Percentiles rank a stretch among this genome's conserved stretches.
These are phyloP conservation scores for Epizoanthus illoricatus DNA, from an alignment of 92 coral and sea anemone genomes.

Conservation along the genomic window DNA sequence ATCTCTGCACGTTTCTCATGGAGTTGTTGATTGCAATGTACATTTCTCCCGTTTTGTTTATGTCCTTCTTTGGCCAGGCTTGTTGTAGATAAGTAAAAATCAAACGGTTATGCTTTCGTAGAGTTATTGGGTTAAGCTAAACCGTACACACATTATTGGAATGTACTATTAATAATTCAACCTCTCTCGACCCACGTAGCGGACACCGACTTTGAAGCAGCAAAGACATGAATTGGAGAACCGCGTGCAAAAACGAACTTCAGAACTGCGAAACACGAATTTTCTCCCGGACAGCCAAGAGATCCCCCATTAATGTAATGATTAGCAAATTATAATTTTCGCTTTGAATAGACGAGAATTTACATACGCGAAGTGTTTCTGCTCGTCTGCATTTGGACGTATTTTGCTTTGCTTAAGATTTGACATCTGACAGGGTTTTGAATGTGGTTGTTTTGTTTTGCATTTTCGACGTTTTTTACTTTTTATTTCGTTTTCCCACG, in stretches of 20 bases:
- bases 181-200: slow-evolving; percentile 24
- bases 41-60: slow-evolving; percentile 19
- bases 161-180: slow-evolving; percentile 42
- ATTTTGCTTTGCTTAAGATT: not conserved
- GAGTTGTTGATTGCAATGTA: slow-evolving; percentile 8
- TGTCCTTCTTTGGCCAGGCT: slow-evolving; percentile 10
- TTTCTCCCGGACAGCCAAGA: slow-evolving; percentile 33
- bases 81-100: slow-evolving; percentile 7
- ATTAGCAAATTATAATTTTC: slow-evolving; percentile 41
- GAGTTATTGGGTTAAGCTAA: slow-evolving; percentile 1
- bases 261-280: slow-evolving; percentile 21
- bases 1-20: not conserved
- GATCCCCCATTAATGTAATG: slow-evolving; percentile 43
- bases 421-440: not conserved
- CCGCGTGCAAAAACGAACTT: slow-evolving; percentile 1
- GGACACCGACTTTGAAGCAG: not conserved
- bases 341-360: slow-evolving; percentile 35
- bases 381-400: slow-evolving; percentile 1
- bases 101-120: slow-evolving; percentile 14
- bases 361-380: not conserved
- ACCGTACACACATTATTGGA: slow-evolving; percentile 36
- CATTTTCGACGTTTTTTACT: slow-evolving; percentile 10
- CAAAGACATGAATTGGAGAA: slow-evolving; percentile 10
- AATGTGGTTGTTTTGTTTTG: slow-evolving; percentile 1
- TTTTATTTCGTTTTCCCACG: slow-evolving; percentile 7